Evolutionary conservation across 1,140 invertebrate species (phyloP), one percentile per base, ranked within the genome.

Genomic region (Drosophila suzukii): DNA sequence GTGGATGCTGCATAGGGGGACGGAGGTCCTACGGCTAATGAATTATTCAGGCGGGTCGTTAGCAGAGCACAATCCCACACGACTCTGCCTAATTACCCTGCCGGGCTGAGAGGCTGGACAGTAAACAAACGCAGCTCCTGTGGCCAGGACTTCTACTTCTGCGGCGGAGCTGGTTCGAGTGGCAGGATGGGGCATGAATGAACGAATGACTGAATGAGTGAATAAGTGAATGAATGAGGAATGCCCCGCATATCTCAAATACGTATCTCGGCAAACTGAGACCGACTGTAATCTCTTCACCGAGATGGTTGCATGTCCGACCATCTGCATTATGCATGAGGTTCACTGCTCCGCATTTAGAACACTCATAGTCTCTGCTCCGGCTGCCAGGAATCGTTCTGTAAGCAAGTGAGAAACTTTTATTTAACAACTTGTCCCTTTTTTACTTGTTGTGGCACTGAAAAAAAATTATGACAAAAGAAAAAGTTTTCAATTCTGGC

Each of bases 41-140:
- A 86, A 88, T 88, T 70, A 86, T 86, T 88, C 79, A 86, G 84
- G 39, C 56, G 58, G 58, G 71, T 88, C 79, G 83, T 88, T 83
- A 86, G 75, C 71, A 65, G 71, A 50, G 47, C 82, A 68, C 56
- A 75, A 55, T 57, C 55, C 61, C 65, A 75, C 61, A 63, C 43
- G 68, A 51, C 66, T 73, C 49, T 56, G 71, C 67, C 83, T 86
- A 86, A 86, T 86, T 86, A 86, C 61, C 66, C 76, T 58, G 61
- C 47, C 58, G 62, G 60, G 49, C 80, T 57, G 38, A 50, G 58
- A 43, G 38, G 74, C 75, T 41, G 74, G 75, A 77, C 74, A 61
- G 75, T 76, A 76, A 76, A 76, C 76, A 76, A 76, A 43, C 44
- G 30, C 32, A 20, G 38, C 36, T 53, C 43, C 51, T 46, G 54